Conservation (phyloP, 1,140 invertebrate genomes). For the Metaphire vulgaris region DNA sequence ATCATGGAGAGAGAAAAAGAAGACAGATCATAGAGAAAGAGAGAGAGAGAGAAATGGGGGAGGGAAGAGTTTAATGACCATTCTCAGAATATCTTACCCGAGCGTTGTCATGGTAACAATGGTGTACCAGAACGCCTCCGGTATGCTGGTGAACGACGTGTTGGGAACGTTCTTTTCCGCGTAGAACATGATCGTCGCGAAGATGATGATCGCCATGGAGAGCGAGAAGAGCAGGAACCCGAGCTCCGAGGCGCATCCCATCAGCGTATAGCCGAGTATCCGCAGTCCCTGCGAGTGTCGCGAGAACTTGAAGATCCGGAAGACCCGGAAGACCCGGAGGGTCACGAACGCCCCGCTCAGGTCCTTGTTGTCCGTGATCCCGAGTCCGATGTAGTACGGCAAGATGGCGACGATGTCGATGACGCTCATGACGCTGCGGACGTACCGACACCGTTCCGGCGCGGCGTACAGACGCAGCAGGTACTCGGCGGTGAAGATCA, state of each 20-base stretch:
- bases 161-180: constrained; percentile 92
- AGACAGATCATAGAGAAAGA: too few species aligned
- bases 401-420: too few species aligned
- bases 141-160: constrained; percentile 97
- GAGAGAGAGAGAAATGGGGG: too few species aligned
- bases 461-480: constrained; percentile 94
- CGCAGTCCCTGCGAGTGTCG: too few species aligned
- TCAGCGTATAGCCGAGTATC: constrained; percentile 97
- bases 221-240: constrained; percentile 99
- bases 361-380: constrained; percentile 92
- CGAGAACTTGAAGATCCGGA: too few species aligned
- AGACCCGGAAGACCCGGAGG: too few species aligned
- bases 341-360: too few species aligned
- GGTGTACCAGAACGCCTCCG: constrained; percentile 99
- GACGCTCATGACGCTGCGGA: too few species aligned
- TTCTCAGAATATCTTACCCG: constrained; percentile 74
- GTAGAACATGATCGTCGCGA: constrained; percentile 99
- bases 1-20: too few species aligned
- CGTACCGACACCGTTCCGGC: constrained; percentile 88
- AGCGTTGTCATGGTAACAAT: constrained; percentile 99
- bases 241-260: constrained; percentile 97
- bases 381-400: constrained; percentile 98
- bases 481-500: too few species aligned
- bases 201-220: too few species aligned
- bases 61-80: too few species aligned